phyloP scores from a whole-genome alignment of 2,113 vertebrate genomes.

The Oncorhynchus gorbuscha region DNA sequence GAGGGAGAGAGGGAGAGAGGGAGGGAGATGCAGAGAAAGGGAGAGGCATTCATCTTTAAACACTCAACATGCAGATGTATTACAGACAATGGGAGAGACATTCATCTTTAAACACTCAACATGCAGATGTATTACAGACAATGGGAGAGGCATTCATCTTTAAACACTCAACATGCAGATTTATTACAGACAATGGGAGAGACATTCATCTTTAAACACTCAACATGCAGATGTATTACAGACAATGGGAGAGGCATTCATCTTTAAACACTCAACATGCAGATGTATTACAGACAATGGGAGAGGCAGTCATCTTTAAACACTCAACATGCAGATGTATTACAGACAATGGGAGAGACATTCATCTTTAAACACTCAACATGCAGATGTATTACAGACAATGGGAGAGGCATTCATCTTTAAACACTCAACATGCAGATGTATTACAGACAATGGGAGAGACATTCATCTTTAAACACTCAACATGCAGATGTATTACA shows the following conservation, averaged over 20 bases:
- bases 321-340: constrained; percentile 64
- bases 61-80: constrained; percentile 64
- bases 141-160: too few species aligned
- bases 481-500: constrained; percentile 62
- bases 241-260: constrained; percentile 45
- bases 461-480: constrained; percentile 65
- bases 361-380: constrained; percentile 66
- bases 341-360: constrained; percentile 49
- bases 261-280: constrained; percentile 66
- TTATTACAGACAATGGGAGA: constrained; percentile 50
- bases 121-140: constrained; percentile 61
- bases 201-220: constrained; percentile 65
- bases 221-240: constrained; percentile 62
- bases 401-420: too few species aligned
- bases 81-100: too few species aligned
- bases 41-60: constrained; percentile 64
- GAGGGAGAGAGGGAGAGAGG: constrained; percentile 22
- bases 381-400: constrained; percentile 61
- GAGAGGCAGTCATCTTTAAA: too few species aligned
- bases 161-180: constrained; percentile 66
- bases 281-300: constrained; percentile 57
- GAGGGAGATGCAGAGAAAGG: constrained; percentile 34
- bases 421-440: constrained; percentile 66
- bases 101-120: constrained; percentile 66
- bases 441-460: constrained; percentile 50